A percentile compares a stretch with the other conserved stretches of the same genome.
Conservation (phyloP, 2,797 vertebrate genomes). For the Sternarchorhynchus goeldii region DNA sequence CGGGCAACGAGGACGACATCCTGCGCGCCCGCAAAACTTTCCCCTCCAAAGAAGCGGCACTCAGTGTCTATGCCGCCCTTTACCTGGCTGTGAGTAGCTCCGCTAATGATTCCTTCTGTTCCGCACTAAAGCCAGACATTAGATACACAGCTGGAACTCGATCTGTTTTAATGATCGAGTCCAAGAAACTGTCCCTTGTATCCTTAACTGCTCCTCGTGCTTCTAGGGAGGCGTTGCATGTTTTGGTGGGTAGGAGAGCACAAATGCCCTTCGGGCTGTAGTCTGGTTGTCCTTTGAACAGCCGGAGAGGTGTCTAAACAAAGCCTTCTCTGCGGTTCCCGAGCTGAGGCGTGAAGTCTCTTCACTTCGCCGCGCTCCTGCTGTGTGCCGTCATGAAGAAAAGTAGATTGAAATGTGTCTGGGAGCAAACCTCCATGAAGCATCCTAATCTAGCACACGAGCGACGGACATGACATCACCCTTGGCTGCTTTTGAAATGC, state of each 20-base stretch:
- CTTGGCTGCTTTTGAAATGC: constrained; percentile 47
- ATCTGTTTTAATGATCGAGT: constrained; percentile 21
- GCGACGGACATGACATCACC: constrained; percentile 29
- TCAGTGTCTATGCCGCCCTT: constrained; percentile 91
- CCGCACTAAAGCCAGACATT: neutral
- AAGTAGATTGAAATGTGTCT: constrained; percentile 8
- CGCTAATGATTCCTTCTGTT: neutral
- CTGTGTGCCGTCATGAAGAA: neutral
- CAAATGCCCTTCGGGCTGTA: neutral
- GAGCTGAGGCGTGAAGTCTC: neutral
- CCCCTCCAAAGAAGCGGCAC: constrained; percentile 96
- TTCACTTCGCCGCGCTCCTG: neutral
- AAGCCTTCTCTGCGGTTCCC: neutral
- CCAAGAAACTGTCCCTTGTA: constrained; percentile 3
- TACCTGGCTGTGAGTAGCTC: constrained; percentile 91
- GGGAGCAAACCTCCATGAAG: constrained; percentile 17
- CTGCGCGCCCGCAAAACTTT: constrained; percentile 93
- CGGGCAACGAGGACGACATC: constrained; percentile 91
- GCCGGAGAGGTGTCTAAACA: neutral
- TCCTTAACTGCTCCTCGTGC: constrained; percentile 10
- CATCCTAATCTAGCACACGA: constrained; percentile 31
- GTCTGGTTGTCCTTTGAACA: constrained; percentile 15
- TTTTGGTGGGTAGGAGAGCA: neutral
- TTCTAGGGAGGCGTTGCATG: neutral
- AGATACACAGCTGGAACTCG: neutral